A percentile compares a stretch with the other conserved stretches of the same genome.
phyloP scores from a whole-genome alignment of 2,888 invertebrate species.

The Hyposoter dolosus region DNA sequence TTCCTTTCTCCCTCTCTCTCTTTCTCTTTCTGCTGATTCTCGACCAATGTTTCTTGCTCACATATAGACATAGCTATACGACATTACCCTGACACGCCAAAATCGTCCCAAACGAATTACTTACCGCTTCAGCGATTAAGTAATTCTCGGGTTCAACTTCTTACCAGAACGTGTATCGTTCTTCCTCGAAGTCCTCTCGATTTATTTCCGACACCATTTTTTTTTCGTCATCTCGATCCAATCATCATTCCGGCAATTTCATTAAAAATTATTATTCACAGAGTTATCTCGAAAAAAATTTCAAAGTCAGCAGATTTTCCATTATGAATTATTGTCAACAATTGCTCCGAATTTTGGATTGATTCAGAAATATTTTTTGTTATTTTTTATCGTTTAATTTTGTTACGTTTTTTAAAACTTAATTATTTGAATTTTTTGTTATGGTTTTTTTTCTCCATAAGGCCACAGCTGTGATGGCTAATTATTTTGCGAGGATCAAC shows the following conservation, averaged over 20 bases:
- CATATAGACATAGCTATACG: neutral
- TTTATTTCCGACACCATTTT: neutral
- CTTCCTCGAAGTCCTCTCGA: neutral
- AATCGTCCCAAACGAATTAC: slow-evolving; percentile 66
- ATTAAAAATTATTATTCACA: neutral
- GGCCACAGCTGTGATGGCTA: neutral
- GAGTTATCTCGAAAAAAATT: neutral
- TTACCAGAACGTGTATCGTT: slow-evolving; percentile 28
- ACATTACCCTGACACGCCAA: slow-evolving; percentile 61
- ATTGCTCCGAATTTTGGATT: no score
- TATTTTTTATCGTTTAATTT: neutral
- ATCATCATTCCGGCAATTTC: neutral
- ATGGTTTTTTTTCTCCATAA: neutral
- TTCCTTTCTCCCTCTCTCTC: slow-evolving; percentile 20
- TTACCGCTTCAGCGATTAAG: slow-evolving; percentile 60
- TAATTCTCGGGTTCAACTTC: slow-evolving; percentile 45
- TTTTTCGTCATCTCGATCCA: neutral
- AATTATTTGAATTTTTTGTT: neutral
- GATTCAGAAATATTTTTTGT: neutral
- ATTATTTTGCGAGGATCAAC: slow-evolving; percentile 1
- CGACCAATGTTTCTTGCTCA: slow-evolving; percentile 47
- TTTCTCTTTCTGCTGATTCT: slow-evolving; percentile 32
- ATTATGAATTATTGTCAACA: neutral
- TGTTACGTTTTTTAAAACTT: neutral
- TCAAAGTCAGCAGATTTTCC: neutral